These are phyloP conservation scores for Drosophila siamana DNA, from an alignment of 2,888 invertebrate genomes.

Conservation along the genomic window DNA sequence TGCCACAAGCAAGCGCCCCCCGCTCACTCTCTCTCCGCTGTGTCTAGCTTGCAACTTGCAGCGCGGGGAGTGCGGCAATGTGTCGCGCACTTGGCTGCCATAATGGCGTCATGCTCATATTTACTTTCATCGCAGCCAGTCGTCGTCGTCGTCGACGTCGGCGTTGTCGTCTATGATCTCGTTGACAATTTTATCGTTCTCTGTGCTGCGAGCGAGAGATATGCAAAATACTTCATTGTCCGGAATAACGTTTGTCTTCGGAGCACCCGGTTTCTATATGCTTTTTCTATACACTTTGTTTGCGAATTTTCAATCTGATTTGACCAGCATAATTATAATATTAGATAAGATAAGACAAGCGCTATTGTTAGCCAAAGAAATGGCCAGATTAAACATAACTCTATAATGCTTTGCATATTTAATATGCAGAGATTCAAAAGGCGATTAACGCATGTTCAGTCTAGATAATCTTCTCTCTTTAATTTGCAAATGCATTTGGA, in stretches of 20 bases:
- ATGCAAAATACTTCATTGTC: conserved; percentile 65
- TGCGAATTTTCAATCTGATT: conserved; percentile 15
- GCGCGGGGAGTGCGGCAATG: conserved; percentile 43
- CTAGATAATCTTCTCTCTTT: too few species aligned
- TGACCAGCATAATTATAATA: conserved; percentile 4
- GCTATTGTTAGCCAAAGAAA: not conserved
- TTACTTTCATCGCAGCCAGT: conserved; percentile 77
- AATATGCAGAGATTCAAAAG: too few species aligned
- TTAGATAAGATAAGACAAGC: conserved; percentile 13
- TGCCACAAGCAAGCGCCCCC: conserved; percentile 2
- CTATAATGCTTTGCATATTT: not conserved
- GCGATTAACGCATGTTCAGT: too few species aligned
- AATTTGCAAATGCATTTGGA: too few species aligned
- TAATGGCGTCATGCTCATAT: conserved; percentile 81
- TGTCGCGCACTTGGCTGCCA: conserved; percentile 69
- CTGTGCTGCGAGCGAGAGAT: conserved; percentile 56
- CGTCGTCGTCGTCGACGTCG: conserved; percentile 68
- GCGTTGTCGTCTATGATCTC: conserved; percentile 73
- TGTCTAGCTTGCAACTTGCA: too few species aligned
- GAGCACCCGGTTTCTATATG: conserved; percentile 3
- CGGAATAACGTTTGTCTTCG: conserved; percentile 64
- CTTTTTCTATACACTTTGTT: not conserved
- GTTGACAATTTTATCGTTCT: conserved; percentile 81
- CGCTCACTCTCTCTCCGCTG: conserved; percentile 1
- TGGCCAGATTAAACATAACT: not conserved